Evolutionary conservation across 2,797 vertebrate species (phyloP).

Genomic region (Acanthopagrus latus): DNA sequence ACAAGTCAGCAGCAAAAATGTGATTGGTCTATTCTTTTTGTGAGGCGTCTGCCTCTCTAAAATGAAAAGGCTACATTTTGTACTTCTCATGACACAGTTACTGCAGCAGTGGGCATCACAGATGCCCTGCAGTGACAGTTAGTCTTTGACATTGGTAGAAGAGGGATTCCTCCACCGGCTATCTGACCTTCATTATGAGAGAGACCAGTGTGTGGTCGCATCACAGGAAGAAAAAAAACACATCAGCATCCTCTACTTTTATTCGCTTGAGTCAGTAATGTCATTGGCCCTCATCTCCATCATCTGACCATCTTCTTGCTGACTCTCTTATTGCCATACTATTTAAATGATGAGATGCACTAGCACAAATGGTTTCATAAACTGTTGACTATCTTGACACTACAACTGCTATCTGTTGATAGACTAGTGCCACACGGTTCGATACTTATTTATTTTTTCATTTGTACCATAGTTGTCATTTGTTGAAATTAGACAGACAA

Average conservation of each 20-base stretch:
- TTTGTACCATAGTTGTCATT: not conserved
- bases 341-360: too few species aligned
- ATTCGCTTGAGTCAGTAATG: not conserved
- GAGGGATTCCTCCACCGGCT: conserved; percentile 7
- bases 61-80: too few species aligned
- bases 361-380: not conserved
- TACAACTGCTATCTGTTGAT: not conserved
- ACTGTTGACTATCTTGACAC: not conserved
- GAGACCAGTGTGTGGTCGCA: not conserved
- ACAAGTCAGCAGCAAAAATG: not conserved
- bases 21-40: not conserved
- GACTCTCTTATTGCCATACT: not conserved
- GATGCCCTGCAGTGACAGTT: not conserved
- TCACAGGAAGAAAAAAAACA: not conserved
- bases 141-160: not conserved
- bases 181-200: not conserved
- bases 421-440: not conserved
- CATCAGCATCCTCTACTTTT: not conserved
- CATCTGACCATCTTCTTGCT: not conserved
- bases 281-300: not conserved
- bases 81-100: not conserved
- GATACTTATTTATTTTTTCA: not conserved
- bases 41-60: not conserved
- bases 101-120: not conserved
- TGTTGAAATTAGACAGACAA: not conserved